A percentile compares a stretch with the other conserved stretches of the same genome.
Evolutionary conservation across 2,797 vertebrate species (phyloP).

Genomic region (Bucorvus abyssinicus): DNA sequence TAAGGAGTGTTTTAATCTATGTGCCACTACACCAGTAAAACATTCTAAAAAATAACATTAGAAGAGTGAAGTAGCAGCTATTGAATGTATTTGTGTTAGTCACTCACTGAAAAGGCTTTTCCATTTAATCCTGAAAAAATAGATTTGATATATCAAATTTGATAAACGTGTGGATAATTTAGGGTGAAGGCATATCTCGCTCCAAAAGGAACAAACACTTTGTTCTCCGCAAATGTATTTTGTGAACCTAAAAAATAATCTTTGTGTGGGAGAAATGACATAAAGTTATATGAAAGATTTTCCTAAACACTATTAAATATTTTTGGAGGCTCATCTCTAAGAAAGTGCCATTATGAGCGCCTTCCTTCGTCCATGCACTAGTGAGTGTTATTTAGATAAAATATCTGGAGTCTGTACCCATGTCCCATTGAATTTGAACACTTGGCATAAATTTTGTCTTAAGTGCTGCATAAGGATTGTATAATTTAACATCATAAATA

Average conservation of each 20-base stretch:
- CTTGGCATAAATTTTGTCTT: not conserved
- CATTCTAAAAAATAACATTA: not conserved
- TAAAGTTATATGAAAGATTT: not conserved
- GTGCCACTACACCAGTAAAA: not conserved
- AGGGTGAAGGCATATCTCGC: not conserved
- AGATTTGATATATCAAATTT: not conserved
- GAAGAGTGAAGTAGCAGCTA: not conserved
- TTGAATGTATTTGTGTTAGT: not conserved
- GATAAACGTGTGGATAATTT: not conserved
- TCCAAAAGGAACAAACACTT: not conserved
- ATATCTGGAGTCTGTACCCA: not conserved
- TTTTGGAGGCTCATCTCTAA: not conserved
- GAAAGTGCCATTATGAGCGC: not conserved
- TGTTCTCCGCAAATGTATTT: not conserved
- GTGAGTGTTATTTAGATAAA: not conserved
- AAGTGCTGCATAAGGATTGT: not conserved
- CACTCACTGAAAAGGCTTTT: not conserved
- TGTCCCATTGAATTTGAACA: not conserved
- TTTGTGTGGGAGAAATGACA: not conserved
- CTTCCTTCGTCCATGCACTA: not conserved
- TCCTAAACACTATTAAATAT: not conserved
- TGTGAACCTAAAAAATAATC: not conserved
- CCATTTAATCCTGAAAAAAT: not conserved
- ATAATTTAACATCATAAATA: not conserved
- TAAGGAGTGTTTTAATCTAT: fast-evolving